phyloP scores from a whole-genome alignment of 1,140 invertebrate species.

The Musca domestica region DNA sequence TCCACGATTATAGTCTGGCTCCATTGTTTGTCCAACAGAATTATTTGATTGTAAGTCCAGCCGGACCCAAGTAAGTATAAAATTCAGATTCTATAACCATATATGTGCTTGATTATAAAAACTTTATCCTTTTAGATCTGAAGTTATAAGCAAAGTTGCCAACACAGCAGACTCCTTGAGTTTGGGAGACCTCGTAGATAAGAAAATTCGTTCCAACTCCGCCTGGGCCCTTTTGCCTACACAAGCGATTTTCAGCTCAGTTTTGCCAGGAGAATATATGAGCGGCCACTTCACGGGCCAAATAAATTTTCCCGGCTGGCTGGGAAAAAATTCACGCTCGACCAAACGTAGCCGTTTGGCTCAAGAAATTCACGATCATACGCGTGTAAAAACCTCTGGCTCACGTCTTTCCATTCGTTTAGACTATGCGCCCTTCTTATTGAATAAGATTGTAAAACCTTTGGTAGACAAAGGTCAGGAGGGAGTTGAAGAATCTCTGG shows the following conservation, averaged over 20 bases:
- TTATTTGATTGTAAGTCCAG: conserved; percentile 76
- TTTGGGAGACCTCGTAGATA: conserved; percentile 82
- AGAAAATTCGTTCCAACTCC: conserved; percentile 71
- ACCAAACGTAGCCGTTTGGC: conserved; percentile 80
- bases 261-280: conserved; percentile 85
- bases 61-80: conserved; percentile 62
- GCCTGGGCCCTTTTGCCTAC: conserved; percentile 89
- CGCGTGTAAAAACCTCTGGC: conserved; percentile 74
- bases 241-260: conserved; percentile 88
- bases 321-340: conserved; percentile 89
- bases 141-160: conserved; percentile 69
- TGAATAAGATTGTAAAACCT: conserved; percentile 71
- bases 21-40: conserved; percentile 98
- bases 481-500: conserved; percentile 72
- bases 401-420: conserved; percentile 74
- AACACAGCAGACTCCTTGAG: conserved; percentile 80
- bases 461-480: conserved; percentile 67
- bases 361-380: conserved; percentile 80
- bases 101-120: no score
- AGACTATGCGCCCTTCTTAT: conserved; percentile 78
- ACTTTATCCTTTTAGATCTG: conserved; percentile 51
- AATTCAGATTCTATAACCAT: no score
- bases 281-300: conserved; percentile 72
- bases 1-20: conserved; percentile 93
- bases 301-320: conserved; percentile 91